These are phyloP conservation scores for Tetraodon nigroviridis DNA, from an alignment of 2,113 vertebrate species.

Conservation along the genomic window DNA sequence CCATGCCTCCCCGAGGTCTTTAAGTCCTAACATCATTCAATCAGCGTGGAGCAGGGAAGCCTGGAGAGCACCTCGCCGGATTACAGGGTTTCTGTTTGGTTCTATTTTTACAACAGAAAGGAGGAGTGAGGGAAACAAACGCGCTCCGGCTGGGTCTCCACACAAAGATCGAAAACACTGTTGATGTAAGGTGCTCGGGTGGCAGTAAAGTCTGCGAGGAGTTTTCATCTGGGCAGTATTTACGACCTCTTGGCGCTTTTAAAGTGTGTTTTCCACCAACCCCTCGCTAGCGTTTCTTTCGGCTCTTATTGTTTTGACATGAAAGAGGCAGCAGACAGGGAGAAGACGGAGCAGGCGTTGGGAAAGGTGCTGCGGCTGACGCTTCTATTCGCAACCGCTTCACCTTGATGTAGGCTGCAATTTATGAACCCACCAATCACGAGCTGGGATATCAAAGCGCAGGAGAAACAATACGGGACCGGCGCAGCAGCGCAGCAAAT, in stretches of 20 bases:
- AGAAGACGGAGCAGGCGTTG: conserved; percentile 17
- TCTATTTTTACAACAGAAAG: conserved; percentile 18
- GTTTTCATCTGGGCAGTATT: conserved; percentile 9
- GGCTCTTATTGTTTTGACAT: conserved; percentile 34
- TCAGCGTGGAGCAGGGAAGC: conserved; percentile 40
- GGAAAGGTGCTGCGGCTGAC: conserved; percentile 33
- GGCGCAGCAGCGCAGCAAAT: neutral
- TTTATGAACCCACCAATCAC: conserved; percentile 20
- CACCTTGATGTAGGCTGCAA: conserved; percentile 19
- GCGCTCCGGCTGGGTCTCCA: conserved; percentile 1
- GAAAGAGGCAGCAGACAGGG: conserved; percentile 44
- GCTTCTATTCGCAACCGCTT: conserved; percentile 45
- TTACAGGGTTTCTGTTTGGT: conserved; percentile 8
- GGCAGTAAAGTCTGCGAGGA: conserved; percentile 22
- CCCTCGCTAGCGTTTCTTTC: conserved; percentile 2
- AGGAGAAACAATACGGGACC: neutral
- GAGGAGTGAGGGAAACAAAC: neutral
- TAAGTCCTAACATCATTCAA: conserved; percentile 35
- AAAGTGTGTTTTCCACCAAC: conserved; percentile 15
- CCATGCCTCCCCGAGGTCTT: conserved; percentile 46
- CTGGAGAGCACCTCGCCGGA: conserved; percentile 23
- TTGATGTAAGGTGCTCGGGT: conserved; percentile 26
- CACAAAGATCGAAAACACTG: conserved; percentile 13
- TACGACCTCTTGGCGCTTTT: conserved; percentile 19
- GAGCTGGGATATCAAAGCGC: conserved; percentile 9